Conservation (phyloP, 2,888 invertebrate genomes). For the Campaea margaritaria region DNA sequence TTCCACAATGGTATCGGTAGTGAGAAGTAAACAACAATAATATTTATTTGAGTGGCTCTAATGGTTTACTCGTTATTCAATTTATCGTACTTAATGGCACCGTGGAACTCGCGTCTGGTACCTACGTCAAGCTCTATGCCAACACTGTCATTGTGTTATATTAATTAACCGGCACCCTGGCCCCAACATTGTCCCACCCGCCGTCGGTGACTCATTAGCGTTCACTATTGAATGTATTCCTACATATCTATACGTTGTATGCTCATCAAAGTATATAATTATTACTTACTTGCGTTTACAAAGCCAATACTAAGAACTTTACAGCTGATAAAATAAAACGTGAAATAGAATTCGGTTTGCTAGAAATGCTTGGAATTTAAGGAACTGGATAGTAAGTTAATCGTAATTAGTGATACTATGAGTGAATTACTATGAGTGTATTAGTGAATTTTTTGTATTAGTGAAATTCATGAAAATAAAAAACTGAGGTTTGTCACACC, state of each 20-base stretch:
- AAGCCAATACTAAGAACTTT: too few relatives aligned
- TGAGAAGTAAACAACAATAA: slow-evolving; percentile 35
- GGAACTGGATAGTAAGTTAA: too few relatives aligned
- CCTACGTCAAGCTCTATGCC: slow-evolving; percentile 37
- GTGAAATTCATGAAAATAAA: too few relatives aligned
- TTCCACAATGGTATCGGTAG: slow-evolving; percentile 39
- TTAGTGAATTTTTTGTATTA: too few relatives aligned
- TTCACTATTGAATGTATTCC: slow-evolving; percentile 17
- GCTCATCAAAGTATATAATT: too few relatives aligned
- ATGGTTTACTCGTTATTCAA: slow-evolving; percentile 39
- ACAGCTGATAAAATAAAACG: too few relatives aligned
- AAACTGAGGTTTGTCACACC: too few relatives aligned
- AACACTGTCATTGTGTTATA: slow-evolving; percentile 43
- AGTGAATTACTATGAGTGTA: too few relatives aligned
- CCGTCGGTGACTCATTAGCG: slow-evolving; percentile 24
- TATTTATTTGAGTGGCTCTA: slow-evolving; percentile 40
- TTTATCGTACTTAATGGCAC: slow-evolving; percentile 43
- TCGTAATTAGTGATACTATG: too few relatives aligned
- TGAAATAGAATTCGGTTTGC: too few relatives aligned
- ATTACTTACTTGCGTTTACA: neutral
- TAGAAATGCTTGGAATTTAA: too few relatives aligned
- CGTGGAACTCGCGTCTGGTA: slow-evolving; percentile 37
- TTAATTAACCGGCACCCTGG: slow-evolving; percentile 39
- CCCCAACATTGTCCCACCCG: slow-evolving; percentile 28
- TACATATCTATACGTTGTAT: neutral